A percentile compares a stretch with the other conserved stretches of the same genome.
phyloP scores from a whole-genome alignment of 2,888 invertebrate genomes.

The Standfussiana lucernea region DNA sequence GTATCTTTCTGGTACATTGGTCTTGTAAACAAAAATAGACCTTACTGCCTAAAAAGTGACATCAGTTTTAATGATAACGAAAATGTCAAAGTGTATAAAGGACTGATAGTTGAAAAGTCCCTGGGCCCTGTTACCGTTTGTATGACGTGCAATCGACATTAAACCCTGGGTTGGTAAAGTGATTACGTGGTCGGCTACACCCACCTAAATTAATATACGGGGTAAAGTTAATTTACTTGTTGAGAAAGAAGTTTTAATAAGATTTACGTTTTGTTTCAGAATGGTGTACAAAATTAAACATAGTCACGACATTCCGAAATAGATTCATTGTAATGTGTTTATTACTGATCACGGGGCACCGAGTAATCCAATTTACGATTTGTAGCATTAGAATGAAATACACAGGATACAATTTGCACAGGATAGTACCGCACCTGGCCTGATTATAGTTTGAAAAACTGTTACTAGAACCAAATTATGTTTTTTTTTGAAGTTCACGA shows the following conservation, averaged over 20 bases:
- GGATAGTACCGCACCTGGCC: not conserved
- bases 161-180: not conserved
- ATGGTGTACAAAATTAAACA: slow-evolving; percentile 44
- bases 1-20: not conserved
- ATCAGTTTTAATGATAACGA: not conserved
- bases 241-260: not conserved
- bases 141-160: not conserved
- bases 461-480: not conserved
- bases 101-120: not conserved
- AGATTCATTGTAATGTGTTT: not conserved
- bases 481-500: not conserved
- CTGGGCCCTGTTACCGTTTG: not conserved
- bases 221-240: not conserved
- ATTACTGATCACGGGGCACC: not conserved
- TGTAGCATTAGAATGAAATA: not conserved
- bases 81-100: not conserved
- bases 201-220: not conserved
- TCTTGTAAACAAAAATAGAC: not conserved
- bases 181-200: not conserved
- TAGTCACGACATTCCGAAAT: not conserved
- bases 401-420: not conserved
- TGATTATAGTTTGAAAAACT: not conserved
- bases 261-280: slow-evolving; percentile 43
- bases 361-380: slow-evolving; percentile 1
- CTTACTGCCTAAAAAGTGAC: not conserved